Percentiles rank a stretch among this genome's conserved stretches.
Conservation (phyloP, 2,113 vertebrate species). For the Rhinoderma darwinii region DNA sequence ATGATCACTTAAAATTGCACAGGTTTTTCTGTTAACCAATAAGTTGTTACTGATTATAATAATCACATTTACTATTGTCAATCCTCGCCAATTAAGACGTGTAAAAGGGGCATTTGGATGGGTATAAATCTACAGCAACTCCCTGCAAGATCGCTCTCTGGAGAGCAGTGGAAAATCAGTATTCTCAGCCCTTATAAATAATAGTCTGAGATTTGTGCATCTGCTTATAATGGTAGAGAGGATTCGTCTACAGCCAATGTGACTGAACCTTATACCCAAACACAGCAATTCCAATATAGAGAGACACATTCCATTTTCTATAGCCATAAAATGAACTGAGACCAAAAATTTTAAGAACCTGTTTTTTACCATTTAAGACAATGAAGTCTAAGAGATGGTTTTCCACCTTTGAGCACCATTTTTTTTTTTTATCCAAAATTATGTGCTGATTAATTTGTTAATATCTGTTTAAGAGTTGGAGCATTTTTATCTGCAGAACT, state of each 20-base stretch:
- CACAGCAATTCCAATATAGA: not conserved
- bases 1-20: constrained; percentile 54
- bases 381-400: no score
- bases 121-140: constrained; percentile 49
- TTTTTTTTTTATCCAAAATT: no score
- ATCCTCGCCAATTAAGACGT: constrained; percentile 47
- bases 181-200: constrained; percentile 42
- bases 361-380: no score
- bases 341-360: no score
- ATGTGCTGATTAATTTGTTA: no score
- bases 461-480: no score
- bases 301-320: not conserved
- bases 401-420: no score
- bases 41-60: constrained; percentile 56
- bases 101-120: constrained; percentile 37
- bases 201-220: constrained; percentile 9
- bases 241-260: constrained; percentile 3
- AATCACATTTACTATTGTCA: constrained; percentile 59
- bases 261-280: not conserved
- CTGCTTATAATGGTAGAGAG: constrained; percentile 16
- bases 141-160: constrained; percentile 3
- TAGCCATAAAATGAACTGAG: no score
- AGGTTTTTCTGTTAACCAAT: constrained; percentile 54
- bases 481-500: no score
- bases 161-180: not conserved